Evolutionary conservation across 2,888 invertebrate species (phyloP).

Genomic region (Patella depressa): DNA sequence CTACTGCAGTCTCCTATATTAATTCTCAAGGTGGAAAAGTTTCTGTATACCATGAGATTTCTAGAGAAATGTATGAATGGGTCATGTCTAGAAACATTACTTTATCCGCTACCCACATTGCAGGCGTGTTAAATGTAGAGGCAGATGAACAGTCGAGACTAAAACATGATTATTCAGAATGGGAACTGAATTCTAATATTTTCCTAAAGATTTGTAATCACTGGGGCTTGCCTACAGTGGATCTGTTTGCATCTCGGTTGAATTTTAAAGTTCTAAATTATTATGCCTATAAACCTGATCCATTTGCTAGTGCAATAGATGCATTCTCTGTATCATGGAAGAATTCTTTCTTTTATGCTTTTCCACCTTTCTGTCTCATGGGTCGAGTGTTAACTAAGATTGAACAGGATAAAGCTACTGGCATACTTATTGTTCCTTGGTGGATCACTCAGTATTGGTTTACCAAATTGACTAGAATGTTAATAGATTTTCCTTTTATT

Average conservation of each 20-base stretch:
- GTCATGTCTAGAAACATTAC: conserved; percentile 16
- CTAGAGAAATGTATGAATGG: conserved; percentile 19
- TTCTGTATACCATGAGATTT: conserved; percentile 18
- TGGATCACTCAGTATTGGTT: too few species aligned
- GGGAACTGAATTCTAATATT: conserved; percentile 9
- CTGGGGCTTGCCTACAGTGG: background rate
- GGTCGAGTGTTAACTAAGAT: too few species aligned
- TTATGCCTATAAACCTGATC: conserved; percentile 17
- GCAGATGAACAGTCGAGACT: conserved; percentile 14
- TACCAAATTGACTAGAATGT: too few species aligned
- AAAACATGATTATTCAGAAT: conserved; percentile 14
- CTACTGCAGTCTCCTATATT: conserved; percentile 24
- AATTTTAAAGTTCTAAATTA: background rate
- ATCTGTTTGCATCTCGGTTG: background rate
- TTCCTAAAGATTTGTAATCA: background rate
- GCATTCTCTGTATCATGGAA: conserved; percentile 23
- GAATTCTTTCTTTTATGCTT: conserved; percentile 16
- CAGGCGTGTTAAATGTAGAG: conserved; percentile 10
- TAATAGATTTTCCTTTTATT: too few species aligned
- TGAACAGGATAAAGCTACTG: too few species aligned
- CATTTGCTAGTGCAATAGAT: conserved; percentile 22
- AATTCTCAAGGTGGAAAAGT: conserved; percentile 21
- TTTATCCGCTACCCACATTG: conserved; percentile 13
- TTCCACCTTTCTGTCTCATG: too few species aligned
- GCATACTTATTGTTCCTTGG: too few species aligned